Evolutionary conservation across 2,888 invertebrate species (phyloP).

Genomic region (Heteropelma amictum): DNA sequence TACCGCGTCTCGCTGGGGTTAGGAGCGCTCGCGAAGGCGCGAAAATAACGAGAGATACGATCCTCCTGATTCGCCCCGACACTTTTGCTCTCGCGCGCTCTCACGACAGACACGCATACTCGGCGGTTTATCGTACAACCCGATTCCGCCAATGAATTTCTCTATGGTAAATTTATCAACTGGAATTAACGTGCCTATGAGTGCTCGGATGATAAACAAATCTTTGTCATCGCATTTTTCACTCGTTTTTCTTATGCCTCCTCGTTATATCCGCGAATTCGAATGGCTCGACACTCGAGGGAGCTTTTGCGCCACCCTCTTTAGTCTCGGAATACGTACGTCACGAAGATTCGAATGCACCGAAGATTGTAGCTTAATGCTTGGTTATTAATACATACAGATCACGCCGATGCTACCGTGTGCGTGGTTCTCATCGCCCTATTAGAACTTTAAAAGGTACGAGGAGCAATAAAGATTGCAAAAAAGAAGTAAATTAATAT

Average conservation of each 20-base stretch:
- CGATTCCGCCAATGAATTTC: constrained; percentile 24
- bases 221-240: too few species aligned
- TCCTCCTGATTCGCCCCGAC: constrained; percentile 57
- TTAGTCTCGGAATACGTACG: too few species aligned
- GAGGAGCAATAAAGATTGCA: neutral
- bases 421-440: too few species aligned
- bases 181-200: neutral
- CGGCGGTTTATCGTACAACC: constrained; percentile 26
- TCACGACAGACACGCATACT: constrained; percentile 1
- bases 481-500: constrained; percentile 19
- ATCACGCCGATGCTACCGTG: too few species aligned
- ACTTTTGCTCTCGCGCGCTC: constrained; percentile 50
- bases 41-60: constrained; percentile 46
- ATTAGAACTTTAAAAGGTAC: constrained; percentile 9
- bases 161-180: constrained; percentile 4
- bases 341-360: too few species aligned
- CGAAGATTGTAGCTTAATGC: too few species aligned
- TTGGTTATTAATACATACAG: too few species aligned
- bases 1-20: neutral
- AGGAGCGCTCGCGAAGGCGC: constrained; percentile 33
- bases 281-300: too few species aligned
- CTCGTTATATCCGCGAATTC: too few species aligned
- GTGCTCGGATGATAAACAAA: neutral
- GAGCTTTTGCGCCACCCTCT: too few species aligned
- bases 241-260: too few species aligned